Percentiles rank a stretch among this genome's conserved stretches.
Evolutionary conservation across 2,113 vertebrate genomes (phyloP).

Genomic region (Chrysochloris asiatica): DNA sequence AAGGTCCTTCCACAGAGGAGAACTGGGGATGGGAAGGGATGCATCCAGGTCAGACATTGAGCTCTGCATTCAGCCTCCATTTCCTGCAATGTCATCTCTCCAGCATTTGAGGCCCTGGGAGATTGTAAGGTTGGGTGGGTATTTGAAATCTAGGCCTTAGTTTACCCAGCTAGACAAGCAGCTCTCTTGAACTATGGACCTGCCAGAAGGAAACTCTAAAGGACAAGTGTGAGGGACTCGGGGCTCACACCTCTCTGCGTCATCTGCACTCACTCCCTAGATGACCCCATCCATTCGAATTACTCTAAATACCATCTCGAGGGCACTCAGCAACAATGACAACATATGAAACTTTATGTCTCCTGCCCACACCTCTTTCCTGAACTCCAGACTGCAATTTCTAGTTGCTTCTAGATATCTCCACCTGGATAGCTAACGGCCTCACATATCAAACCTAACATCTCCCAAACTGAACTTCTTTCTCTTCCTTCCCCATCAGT

Average conservation of each 20-base stretch:
- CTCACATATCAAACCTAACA: not conserved
- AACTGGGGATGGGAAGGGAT: not conserved
- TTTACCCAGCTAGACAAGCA: not conserved
- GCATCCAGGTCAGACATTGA: not conserved
- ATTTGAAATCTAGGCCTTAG: not conserved
- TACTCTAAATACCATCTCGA: not conserved
- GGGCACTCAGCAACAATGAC: too few relatives aligned
- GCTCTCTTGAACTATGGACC: not conserved
- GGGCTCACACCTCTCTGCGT: too few relatives aligned
- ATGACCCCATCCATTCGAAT: not conserved
- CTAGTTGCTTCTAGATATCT: not conserved
- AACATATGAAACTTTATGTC: slow-evolving; percentile 23
- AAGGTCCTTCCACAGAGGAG: not conserved
- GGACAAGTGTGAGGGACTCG: too few relatives aligned
- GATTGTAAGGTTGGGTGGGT: not conserved
- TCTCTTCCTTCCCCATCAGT: too few relatives aligned
- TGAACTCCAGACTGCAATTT: slow-evolving; percentile 27
- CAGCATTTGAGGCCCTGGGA: not conserved
- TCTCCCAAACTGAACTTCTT: not conserved
- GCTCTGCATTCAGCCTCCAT: not conserved
- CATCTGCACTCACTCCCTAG: too few relatives aligned
- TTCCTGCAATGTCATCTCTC: not conserved
- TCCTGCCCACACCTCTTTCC: not conserved
- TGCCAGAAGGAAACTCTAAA: not conserved
- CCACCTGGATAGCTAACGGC: not conserved